Evolutionary conservation across 1,140 invertebrate genomes (phyloP).

Genomic region (Eriocheir sinensis): DNA sequence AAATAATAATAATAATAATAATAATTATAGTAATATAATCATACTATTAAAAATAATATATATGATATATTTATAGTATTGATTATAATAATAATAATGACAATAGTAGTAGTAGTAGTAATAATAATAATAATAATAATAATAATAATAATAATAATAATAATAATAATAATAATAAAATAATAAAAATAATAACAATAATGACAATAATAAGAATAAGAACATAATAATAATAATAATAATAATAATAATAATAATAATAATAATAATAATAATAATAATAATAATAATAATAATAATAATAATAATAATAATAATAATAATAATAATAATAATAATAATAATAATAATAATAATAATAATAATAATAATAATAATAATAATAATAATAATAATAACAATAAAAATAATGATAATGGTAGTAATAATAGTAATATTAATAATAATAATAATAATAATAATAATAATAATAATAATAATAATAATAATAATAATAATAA

Average conservation of each 20-base stretch:
- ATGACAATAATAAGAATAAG: constrained; percentile 32
- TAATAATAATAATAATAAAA: neutral
- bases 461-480: constrained; percentile 16
- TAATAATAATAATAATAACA: constrained; percentile 26
- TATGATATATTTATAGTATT: too few species aligned
- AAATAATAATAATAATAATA: too few species aligned
- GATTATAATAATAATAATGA: neutral
- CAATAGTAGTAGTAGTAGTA: neutral
- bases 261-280: neutral
- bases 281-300: neutral
- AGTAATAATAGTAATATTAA: constrained; percentile 1
- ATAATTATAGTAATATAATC: too few species aligned
- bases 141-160: neutral
- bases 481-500: constrained; percentile 30
- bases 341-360: neutral
- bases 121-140: neutral
- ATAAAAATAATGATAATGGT: neutral
- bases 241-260: neutral
- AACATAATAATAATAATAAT: neutral
- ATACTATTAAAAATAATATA: too few species aligned
- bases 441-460: neutral
- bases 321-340: constrained; percentile 34
- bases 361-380: constrained; percentile 16
- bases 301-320: constrained; percentile 2
- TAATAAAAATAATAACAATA: neutral